A percentile compares a stretch with the other conserved stretches of the same genome.
Conservation (phyloP, 2,888 invertebrate genomes). For the Ischnura elegans region DNA sequence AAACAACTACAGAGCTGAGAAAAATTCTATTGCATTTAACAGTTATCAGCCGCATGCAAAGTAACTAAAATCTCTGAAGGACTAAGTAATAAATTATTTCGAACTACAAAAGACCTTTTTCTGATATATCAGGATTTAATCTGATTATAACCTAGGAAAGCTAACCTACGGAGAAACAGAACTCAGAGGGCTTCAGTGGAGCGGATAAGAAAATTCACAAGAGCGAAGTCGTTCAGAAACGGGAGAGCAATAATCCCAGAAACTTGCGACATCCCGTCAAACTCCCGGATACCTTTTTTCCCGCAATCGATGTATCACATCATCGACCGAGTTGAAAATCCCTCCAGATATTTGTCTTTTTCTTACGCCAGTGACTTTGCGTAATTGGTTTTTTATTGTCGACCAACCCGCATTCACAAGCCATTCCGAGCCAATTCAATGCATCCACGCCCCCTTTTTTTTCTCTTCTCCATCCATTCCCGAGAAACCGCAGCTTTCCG, state of each 20-base stretch:
- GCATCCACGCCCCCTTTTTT: not conserved
- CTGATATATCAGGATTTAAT: no score
- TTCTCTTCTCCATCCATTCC: not conserved
- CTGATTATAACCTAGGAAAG: no score
- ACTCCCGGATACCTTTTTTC: not conserved
- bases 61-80: no score
- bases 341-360: constrained; percentile 21
- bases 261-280: not conserved
- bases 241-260: not conserved
- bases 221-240: no score
- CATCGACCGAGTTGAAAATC: constrained; percentile 1
- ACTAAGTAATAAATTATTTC: no score
- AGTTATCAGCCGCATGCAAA: no score
- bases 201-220: no score
- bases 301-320: not conserved
- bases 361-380: not conserved
- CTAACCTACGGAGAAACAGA: no score
- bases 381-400: not conserved
- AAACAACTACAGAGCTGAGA: no score
- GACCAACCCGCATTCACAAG: not conserved
- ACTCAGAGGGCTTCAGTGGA: no score
- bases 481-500: not conserved
- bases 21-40: no score
- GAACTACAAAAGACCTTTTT: no score
- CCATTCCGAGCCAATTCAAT: not conserved